Percentiles rank a stretch among this genome's conserved stretches.
Conservation (phyloP, 2,797 vertebrate species). For the Glossophaga mutica region DNA sequence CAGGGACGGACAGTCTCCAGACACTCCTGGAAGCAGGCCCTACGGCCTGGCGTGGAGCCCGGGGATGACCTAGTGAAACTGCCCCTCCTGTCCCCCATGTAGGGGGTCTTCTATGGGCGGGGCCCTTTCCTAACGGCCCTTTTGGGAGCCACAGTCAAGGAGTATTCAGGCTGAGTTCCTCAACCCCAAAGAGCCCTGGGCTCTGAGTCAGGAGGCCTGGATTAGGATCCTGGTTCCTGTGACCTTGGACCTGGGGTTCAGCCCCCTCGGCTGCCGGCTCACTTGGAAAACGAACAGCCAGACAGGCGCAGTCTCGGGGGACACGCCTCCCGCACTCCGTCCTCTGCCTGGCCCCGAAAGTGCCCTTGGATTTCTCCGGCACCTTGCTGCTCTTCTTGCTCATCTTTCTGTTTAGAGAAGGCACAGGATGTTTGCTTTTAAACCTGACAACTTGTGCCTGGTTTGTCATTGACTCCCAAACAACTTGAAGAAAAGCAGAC, state of each 20-base stretch:
- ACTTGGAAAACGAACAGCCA: background rate
- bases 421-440: background rate
- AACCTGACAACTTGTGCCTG: background rate
- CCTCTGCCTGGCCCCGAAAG: background rate
- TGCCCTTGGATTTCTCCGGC: background rate
- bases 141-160: background rate
- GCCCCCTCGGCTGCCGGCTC: too few species aligned
- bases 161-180: background rate
- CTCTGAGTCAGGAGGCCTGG: background rate
- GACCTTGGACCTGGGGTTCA: background rate
- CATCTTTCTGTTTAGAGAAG: background rate
- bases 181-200: background rate
- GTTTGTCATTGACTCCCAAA: background rate
- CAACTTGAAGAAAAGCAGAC: background rate
- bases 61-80: background rate
- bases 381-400: background rate
- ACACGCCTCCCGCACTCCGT: rapidly evolving
- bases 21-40: background rate
- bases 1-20: background rate
- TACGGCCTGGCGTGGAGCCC: background rate
- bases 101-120: background rate
- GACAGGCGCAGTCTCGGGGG: too few species aligned
- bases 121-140: background rate
- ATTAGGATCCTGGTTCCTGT: background rate
- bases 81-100: background rate